phyloP scores from a whole-genome alignment of 2,113 vertebrate genomes.

The Cisticola juncidis region DNA sequence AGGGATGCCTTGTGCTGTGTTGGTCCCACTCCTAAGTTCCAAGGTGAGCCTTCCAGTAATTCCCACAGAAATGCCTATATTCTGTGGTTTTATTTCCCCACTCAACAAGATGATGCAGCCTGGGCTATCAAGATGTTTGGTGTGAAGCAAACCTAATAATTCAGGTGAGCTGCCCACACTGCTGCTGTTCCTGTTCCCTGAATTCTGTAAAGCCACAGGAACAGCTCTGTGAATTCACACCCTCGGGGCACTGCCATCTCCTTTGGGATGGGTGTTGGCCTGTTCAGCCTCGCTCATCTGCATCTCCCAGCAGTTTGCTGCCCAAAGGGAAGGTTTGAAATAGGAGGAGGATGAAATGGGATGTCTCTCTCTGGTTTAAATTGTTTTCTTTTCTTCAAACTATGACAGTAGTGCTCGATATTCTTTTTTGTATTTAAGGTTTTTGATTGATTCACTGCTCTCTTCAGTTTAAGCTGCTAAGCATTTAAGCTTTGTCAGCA shows the following conservation, averaged over 20 bases:
- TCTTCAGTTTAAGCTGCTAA: background rate
- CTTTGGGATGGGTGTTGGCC: background rate
- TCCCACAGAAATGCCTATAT: background rate
- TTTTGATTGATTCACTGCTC: background rate
- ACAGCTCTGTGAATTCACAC: accelerated
- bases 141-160: background rate
- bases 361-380: background rate
- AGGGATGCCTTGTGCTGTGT: too few relatives aligned
- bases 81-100: accelerated
- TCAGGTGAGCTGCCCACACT: background rate
- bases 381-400: background rate
- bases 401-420: background rate
- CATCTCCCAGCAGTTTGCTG: background rate
- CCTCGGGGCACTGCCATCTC: accelerated
- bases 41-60: background rate
- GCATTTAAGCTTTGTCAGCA: background rate
- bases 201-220: background rate
- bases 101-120: background rate
- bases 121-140: background rate
- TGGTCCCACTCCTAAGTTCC: background rate
- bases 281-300: background rate
- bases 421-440: background rate
- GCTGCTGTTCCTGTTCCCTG: accelerated
- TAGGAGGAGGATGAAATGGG: background rate
- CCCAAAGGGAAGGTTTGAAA: background rate